Evolutionary conservation across 2,888 invertebrate species (phyloP), one percentile per base, ranked within the genome.

Genomic region (Argyresthia goedartella): DNA sequence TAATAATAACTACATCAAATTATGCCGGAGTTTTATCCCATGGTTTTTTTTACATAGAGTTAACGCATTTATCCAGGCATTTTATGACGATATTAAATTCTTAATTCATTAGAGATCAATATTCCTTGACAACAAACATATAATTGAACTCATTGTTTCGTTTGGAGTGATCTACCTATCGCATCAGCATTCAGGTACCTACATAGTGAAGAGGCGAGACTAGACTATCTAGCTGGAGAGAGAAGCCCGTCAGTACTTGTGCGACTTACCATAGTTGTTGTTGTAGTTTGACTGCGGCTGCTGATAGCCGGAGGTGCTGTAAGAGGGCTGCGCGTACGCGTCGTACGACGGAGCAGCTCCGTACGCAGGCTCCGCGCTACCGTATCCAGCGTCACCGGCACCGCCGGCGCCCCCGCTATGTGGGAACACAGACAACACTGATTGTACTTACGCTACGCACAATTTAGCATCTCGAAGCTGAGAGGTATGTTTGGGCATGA

Each of bases 381-480:
- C 81, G 59, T 85, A 86, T 44, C 81, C 81, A 0, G 81, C 80
- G 56, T 84, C 85, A 0, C 84, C 85, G 0, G 81, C 82, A 0
- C 78, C 80, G 1, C 76, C 75, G 13, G 65, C 65, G 3, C 66
- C 65, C 0, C 67, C 68, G 15, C 39, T n/a, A 8, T 8, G 39
- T 8, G 4, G 8, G 4, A 7, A 39, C 39, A 11, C 25, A 25
- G 25, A 25, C 25, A 25, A 25, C 25, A 6, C 6, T 6, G 6
- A 25, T 25, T 25, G 25, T 4, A 25, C 3, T 25, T 25, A 25
- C 25, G 2, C 3, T 25, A 25, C 3, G 25, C 25, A 25, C 6
- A n/a, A n/a, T n/a, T n/a, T n/a, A n/a, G n/a, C n/a, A n/a, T n/a
- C n/a, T n/a, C n/a, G n/a, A n/a, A n/a, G n/a, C n/a, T n/a, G n/a